These are phyloP conservation scores for Aphelocoma californica DNA, from an alignment of 2,797 vertebrate species.

Conservation along the genomic window DNA sequence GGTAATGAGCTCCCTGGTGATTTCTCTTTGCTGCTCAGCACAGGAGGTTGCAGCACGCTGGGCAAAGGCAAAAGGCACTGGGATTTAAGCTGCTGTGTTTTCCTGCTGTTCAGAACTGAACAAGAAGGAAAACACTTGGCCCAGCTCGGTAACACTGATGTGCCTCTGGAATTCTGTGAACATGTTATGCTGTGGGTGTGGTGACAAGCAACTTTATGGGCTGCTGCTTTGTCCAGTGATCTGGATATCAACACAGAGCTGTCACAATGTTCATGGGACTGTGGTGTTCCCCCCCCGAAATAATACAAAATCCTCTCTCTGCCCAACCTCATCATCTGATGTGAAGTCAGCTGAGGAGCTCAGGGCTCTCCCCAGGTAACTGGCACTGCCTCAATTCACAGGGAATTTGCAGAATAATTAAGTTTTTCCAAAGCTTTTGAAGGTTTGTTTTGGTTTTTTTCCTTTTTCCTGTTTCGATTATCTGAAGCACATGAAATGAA, in stretches of 20 bases:
- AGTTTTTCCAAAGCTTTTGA: background rate
- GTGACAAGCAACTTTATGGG: background rate
- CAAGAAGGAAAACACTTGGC: background rate
- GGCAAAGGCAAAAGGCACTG: background rate
- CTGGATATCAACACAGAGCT: background rate
- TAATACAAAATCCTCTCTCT: background rate
- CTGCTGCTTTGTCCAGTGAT: background rate
- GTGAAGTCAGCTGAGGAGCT: background rate
- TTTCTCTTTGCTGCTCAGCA: background rate
- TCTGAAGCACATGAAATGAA: background rate
- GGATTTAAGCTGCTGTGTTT: background rate
- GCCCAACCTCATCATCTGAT: background rate
- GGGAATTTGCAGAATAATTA: background rate
- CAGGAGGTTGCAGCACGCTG: rapidly evolving
- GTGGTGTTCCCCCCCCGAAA: rapidly evolving
- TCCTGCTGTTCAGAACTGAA: background rate
- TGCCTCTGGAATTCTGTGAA: background rate
- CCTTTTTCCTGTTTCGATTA: background rate
- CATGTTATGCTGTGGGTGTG: rapidly evolving
- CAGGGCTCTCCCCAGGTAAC: background rate
- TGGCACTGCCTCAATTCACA: background rate
- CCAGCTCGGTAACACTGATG: background rate
- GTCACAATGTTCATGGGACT: background rate
- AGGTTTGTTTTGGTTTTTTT: background rate
- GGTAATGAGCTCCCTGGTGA: background rate